Evolutionary conservation across 2,113 vertebrate genomes (phyloP).

Genomic region (Ahaetulla prasina): DNA sequence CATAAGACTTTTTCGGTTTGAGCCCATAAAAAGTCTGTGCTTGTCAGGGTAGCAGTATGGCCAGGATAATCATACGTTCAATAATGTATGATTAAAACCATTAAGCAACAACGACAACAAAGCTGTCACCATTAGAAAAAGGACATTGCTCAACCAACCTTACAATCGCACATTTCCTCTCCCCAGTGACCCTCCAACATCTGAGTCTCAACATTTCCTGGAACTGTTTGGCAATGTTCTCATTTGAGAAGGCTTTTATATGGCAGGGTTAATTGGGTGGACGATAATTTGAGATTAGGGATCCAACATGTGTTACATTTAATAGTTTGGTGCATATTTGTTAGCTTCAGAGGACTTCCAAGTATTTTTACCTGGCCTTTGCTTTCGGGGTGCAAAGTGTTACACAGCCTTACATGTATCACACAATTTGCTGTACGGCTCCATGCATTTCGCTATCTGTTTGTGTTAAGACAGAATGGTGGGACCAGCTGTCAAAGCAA

Average conservation of each 20-base stretch:
- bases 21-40: not conserved
- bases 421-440: not conserved
- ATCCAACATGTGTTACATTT: not conserved
- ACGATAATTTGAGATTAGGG: conserved; percentile 17
- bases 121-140: not conserved
- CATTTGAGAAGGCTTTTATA: not conserved
- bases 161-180: not conserved
- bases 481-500: not conserved
- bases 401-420: not conserved
- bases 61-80: not conserved
- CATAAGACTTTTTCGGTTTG: not conserved
- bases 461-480: not conserved
- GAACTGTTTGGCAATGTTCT: not conserved
- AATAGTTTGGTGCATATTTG: not conserved
- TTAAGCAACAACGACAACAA: not conserved
- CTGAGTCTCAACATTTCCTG: conserved; percentile 14
- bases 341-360: not conserved
- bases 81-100: not conserved
- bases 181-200: not conserved
- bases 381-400: not conserved
- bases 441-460: not conserved
- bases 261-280: conserved; percentile 12
- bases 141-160: not conserved
- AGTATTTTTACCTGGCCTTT: not conserved
- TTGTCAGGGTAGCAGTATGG: not conserved